Evolutionary conservation across 2,797 vertebrate genomes (phyloP).

Genomic region (Hippoglossus hippoglossus): DNA sequence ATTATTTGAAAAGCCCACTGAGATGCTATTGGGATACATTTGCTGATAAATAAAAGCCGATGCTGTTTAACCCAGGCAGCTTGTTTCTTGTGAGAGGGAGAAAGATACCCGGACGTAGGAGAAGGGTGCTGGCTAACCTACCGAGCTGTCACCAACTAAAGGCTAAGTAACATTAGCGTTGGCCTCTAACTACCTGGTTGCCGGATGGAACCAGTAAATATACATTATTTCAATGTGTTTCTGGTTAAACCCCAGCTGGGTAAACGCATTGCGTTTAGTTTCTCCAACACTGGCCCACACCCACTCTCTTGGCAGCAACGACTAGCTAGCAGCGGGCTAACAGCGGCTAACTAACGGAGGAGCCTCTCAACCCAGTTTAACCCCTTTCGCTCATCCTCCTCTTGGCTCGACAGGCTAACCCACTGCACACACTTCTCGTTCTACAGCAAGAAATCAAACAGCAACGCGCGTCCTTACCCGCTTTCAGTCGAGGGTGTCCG

Average conservation of each 20-base stretch:
- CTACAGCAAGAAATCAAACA: conserved; percentile 1
- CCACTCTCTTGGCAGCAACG: conserved; percentile 56
- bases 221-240: background rate
- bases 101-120: conserved; percentile 60
- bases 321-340: conserved; percentile 64
- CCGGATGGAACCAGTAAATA: background rate
- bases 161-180: conserved; percentile 22
- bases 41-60: background rate
- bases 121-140: conserved; percentile 62
- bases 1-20: background rate
- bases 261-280: conserved; percentile 25
- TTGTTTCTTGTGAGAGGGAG: conserved; percentile 23
- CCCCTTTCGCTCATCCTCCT: conserved; percentile 62
- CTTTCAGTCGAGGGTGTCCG: conserved; percentile 82
- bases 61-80: conserved; percentile 1
- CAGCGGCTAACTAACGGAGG: conserved; percentile 62
- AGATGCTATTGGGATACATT: fast-evolving
- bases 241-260: background rate
- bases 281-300: conserved; percentile 54
- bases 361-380: conserved; percentile 77
- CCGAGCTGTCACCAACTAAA: conserved; percentile 53
- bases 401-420: conserved; percentile 40
- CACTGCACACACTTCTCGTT: conserved; percentile 21
- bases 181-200: background rate
- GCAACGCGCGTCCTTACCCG: conserved; percentile 76